A percentile compares a stretch with the other conserved stretches of the same genome.
Evolutionary conservation across 2,113 vertebrate genomes (phyloP).

Genomic region (Tragulus kanchil): DNA sequence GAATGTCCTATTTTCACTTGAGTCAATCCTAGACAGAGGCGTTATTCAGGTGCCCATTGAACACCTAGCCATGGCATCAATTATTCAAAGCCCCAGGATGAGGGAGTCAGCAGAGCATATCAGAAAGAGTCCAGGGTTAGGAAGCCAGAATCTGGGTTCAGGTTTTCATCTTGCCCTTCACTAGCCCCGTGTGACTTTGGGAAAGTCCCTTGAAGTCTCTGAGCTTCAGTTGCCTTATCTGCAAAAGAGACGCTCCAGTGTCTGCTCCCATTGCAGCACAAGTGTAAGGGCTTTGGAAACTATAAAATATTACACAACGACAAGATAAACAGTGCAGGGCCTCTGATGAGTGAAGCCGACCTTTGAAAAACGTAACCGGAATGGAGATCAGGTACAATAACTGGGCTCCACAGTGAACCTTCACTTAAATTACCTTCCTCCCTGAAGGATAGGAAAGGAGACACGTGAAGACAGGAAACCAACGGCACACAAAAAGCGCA

Average conservation of each 20-base stretch:
- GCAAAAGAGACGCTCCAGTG: neutral
- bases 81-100: neutral
- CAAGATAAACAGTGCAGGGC: neutral
- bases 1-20: constrained; percentile 58
- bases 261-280: neutral
- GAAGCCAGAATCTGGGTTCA: neutral
- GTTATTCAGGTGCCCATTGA: constrained; percentile 46
- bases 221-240: neutral
- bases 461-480: neutral
- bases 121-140: neutral
- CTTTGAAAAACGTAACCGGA: neutral
- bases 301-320: neutral
- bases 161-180: neutral
- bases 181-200: neutral
- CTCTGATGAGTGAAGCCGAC: neutral
- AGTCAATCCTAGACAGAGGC: constrained; percentile 45
- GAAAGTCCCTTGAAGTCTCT: neutral
- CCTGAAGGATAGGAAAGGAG: neutral
- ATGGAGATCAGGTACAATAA: neutral
- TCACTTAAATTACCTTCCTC: neutral
- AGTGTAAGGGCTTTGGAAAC: constrained; percentile 26
- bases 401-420: neutral
- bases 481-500: neutral
- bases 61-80: constrained; percentile 2
- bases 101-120: neutral